Evolutionary conservation across 2,113 vertebrate species (phyloP), one percentile per base, ranked within the genome.

Genomic region (Sorex fumeus): DNA sequence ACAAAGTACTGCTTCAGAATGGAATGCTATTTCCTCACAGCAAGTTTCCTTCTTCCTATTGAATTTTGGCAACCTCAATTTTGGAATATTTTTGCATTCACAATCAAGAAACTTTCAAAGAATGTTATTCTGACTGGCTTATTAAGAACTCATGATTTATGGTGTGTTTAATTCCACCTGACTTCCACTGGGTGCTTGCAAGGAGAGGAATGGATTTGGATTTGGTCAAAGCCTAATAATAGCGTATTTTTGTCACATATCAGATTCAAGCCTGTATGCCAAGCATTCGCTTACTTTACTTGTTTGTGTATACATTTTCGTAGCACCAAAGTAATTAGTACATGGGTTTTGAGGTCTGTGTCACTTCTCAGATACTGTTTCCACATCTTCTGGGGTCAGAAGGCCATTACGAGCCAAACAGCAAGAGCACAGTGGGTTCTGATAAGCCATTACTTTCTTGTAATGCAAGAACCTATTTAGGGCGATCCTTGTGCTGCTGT

Each of bases 401-500:
- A 96, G 94, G 88, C 86, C 92, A 80, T 76, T 47, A 40, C 72
- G 70, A 96, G 87, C 81, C 90, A 74, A 95, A 90, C 0, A 16
- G 84, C 95, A 91, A 95, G 95, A 94, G 92, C 28, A 28, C 43
- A 78, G 85, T 88, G 86, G 91, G 57, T 91, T 97, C 89, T 96
- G 96, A 97, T 96, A 92, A 97, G 90, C 96, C 82, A 91, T 96
- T 98, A 80, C 91, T 97, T 97, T 93, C 97, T 96, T 97, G 93
- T 97, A 97, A 95, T 84, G 96, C 90, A 96, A 93, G 95, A 91
- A 36, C 90, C 95, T 97, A 76, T 97, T 98, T 97, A 97, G 96
- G 97, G 95, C 96, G 96, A 97, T 96, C 94, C 97, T 97, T 97
- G 95, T 97, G 94, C 93, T 97, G 96, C 96, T 98, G 97, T 97